These are phyloP conservation scores for Perdita meconis DNA, from an alignment of 2,888 invertebrate species.

Conservation along the genomic window DNA sequence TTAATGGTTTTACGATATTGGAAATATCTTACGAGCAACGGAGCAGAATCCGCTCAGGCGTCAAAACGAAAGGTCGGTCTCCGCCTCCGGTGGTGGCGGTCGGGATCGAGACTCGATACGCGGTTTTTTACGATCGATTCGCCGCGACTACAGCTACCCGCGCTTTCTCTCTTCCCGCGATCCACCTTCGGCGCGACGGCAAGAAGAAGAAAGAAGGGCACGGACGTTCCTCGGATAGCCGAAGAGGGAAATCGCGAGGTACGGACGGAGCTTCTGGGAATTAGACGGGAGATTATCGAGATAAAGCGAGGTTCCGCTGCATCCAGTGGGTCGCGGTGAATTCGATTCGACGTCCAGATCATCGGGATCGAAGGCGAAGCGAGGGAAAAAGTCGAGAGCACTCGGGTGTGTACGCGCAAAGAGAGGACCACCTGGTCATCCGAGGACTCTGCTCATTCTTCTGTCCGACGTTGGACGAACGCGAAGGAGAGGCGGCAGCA, in stretches of 20 bases:
- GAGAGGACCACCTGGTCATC: conserved; percentile 77
- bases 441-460: conserved; percentile 76
- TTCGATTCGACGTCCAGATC: conserved; percentile 51
- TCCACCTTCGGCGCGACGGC: background rate
- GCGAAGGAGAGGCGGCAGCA: conserved; percentile 30
- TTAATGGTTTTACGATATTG: conserved; percentile 82
- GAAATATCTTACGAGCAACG: conserved; percentile 75
- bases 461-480: conserved; percentile 67
- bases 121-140: conserved; percentile 45
- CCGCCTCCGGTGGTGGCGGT: conserved; percentile 25
- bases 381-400: conserved; percentile 56
- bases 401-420: conserved; percentile 61
- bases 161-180: too few relatives aligned
- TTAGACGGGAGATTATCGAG: conserved; percentile 10
- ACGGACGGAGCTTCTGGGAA: background rate
- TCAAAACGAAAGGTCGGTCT: conserved; percentile 63
- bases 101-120: conserved; percentile 31
- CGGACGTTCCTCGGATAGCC: conserved; percentile 1
- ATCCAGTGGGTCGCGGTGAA: conserved; percentile 13
- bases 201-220: too few relatives aligned
- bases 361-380: conserved; percentile 41
- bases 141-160: background rate
- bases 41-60: conserved; percentile 67
- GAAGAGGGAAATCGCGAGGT: conserved; percentile 7
- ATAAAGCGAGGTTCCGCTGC: background rate